These are phyloP conservation scores for Araneus ventricosus DNA, from an alignment of 1,140 invertebrate species.

Conservation along the genomic window DNA sequence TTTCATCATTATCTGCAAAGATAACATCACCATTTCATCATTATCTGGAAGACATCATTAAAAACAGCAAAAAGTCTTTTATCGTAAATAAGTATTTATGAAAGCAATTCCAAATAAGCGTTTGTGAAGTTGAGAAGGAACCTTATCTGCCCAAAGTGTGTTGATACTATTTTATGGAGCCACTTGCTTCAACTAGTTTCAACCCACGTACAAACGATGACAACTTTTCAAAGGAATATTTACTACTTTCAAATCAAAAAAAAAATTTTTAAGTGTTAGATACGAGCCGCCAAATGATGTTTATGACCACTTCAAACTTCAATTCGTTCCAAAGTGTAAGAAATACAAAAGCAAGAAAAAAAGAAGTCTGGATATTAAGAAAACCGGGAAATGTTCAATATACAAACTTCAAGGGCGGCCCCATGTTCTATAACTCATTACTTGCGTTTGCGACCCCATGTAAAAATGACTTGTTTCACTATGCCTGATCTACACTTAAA, in stretches of 20 bases:
- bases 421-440: too few relatives aligned
- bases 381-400: too few relatives aligned
- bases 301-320: not conserved
- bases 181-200: not conserved
- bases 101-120: not conserved
- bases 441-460: too few relatives aligned
- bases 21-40: not conserved
- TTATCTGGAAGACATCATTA: not conserved
- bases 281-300: not conserved
- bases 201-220: not conserved
- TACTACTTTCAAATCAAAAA: not conserved
- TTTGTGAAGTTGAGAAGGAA: not conserved
- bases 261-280: not conserved
- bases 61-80: not conserved
- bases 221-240: not conserved
- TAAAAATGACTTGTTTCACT: too few relatives aligned
- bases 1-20: not conserved
- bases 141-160: not conserved
- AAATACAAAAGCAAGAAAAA: too few relatives aligned
- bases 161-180: not conserved
- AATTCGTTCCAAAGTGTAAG: too few relatives aligned
- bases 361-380: too few relatives aligned
- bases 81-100: too few relatives aligned
- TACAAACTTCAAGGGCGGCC: too few relatives aligned
- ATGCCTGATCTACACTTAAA: too few relatives aligned